These are phyloP conservation scores for Notodonta dromedarius DNA, from an alignment of 2,888 invertebrate species.

Conservation along the genomic window DNA sequence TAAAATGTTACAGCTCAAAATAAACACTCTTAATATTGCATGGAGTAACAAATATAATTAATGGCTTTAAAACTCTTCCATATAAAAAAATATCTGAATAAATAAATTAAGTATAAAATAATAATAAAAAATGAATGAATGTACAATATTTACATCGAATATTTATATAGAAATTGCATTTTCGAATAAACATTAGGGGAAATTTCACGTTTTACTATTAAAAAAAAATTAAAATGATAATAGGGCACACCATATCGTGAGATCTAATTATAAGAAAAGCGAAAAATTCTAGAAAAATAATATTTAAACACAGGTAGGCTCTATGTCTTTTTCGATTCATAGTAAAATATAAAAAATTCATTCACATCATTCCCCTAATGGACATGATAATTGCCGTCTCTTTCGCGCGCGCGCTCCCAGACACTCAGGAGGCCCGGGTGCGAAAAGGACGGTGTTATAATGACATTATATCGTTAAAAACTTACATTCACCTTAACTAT, in stretches of 20 bases:
- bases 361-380: slow-evolving; percentile 79
- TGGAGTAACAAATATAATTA: slow-evolving; percentile 70
- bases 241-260: slow-evolving; percentile 48
- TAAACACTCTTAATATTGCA: slow-evolving; percentile 53
- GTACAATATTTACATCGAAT: slow-evolving; percentile 83
- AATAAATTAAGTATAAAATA: slow-evolving; percentile 74
- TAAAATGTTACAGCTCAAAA: slow-evolving; percentile 45
- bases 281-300: slow-evolving; percentile 68
- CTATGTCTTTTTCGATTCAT: slow-evolving; percentile 80
- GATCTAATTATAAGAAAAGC: slow-evolving; percentile 62
- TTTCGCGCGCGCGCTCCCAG: slow-evolving; percentile 45
- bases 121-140: slow-evolving; percentile 64
- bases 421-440: slow-evolving; percentile 27
- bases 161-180: slow-evolving; percentile 71
- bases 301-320: slow-evolving; percentile 67
- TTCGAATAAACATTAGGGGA: slow-evolving; percentile 46
- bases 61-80: slow-evolving; percentile 69
- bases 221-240: slow-evolving; percentile 47
- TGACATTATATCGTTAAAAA: slow-evolving; percentile 78
- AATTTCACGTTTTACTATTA: slow-evolving; percentile 50
- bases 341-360: slow-evolving; percentile 82
- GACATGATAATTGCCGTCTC: slow-evolving; percentile 65
- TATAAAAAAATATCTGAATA: slow-evolving; percentile 76
- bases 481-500: slow-evolving; percentile 78
- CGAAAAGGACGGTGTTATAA: slow-evolving; percentile 62